These are phyloP conservation scores for Macrocentrus cingulum DNA, from an alignment of 1,140 invertebrate genomes.

Conservation along the genomic window DNA sequence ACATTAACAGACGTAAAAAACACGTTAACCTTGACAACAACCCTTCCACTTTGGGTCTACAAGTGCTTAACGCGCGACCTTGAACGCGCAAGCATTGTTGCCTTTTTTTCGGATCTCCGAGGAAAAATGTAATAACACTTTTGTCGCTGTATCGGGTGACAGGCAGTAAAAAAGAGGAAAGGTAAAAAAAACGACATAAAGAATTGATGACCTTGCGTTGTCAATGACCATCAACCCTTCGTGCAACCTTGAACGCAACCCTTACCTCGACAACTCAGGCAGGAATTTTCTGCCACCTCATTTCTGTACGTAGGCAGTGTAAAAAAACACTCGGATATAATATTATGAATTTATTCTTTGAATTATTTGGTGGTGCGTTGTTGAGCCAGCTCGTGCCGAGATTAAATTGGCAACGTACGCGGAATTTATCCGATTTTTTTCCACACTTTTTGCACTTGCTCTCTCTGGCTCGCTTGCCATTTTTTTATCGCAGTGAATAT, in stretches of 20 bases:
- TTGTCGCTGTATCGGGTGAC: neutral
- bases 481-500: constrained; percentile 20
- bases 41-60: too few species aligned
- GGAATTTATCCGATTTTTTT: constrained; percentile 21
- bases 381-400: constrained; percentile 4
- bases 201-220: neutral
- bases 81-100: too few species aligned
- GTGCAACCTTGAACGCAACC: constrained; percentile 22
- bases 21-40: neutral
- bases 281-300: constrained; percentile 4
- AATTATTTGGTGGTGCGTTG: constrained; percentile 24
- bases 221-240: constrained; percentile 7
- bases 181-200: constrained; percentile 4
- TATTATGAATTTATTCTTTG: constrained; percentile 31
- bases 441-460: neutral
- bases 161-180: constrained; percentile 18
- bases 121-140: constrained; percentile 1
- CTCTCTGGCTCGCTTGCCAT: neutral
- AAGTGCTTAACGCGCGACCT: constrained; percentile 1
- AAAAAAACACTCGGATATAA: constrained; percentile 14
- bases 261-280: constrained; percentile 20
- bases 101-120: neutral
- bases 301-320: neutral
- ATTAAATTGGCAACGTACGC: constrained; percentile 25
- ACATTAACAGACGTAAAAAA: too few species aligned